Evolutionary conservation across 2,113 vertebrate species (phyloP), one percentile per base, ranked within the genome.

Genomic region (Octodon degus): DNA sequence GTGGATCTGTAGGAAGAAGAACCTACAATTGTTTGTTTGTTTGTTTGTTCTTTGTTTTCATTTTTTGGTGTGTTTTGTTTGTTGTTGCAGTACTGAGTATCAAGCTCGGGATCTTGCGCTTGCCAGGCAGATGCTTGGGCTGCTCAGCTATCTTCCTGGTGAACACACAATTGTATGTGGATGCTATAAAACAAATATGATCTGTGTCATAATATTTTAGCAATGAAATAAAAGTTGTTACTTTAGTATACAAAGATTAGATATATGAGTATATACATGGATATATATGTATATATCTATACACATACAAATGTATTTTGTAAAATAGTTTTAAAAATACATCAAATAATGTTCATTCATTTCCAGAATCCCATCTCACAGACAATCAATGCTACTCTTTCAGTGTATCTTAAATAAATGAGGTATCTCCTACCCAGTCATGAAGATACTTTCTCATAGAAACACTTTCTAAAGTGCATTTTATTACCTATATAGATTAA

Each of bases 281-380:
- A 7, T 27, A 81, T 27, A 37, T 27, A 34, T 2, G 47, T 22
- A 74, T 1, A 65, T 30, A 30, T 17, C 8, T 50, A 50, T 50
- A 30, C 50, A 20, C 19, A 81, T 60, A 37, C 16, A 34, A 20
- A 37, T 17, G 47, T 6, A 82, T 1, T 80, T 93, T 81, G 6
- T 68, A 83, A 91, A 91, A 89, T 53, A 92, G 5, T 86, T 86
- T 92, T 27, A 17, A 9, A 86, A 93, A 40, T 74, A 27, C 27
- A 58, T 22, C 63, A 43, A 91, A 63, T 70, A 53, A 65, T 65
- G 79, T 58, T 32, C 85, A 94, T 89, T 94, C 77, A 96, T 97
- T 96, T 97, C 96, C 98, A 97, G 98, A 97, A 97, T 96, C 94
- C 91, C 92, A 96, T 95, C 93, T 96, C 96, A 97, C 85, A 97